Base-by-base conservation (phyloP, 2,888 invertebrate species). In the Hirtodrosophila confusa region DNA sequence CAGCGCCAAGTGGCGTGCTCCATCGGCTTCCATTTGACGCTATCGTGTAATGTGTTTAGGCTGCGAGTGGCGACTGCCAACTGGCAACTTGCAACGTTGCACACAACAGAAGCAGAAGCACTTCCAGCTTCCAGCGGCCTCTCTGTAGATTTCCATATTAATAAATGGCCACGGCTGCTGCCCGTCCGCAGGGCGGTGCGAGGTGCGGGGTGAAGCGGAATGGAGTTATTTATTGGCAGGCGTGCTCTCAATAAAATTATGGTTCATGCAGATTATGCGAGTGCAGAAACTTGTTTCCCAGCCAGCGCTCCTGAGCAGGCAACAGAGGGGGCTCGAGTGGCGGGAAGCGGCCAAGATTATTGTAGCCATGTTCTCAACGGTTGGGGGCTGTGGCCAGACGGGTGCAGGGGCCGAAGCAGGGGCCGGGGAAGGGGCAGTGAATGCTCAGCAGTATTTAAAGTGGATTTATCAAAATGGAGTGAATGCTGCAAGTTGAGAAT, bases 211-310 rank as follows among this genome's bases (percentile, higher is more conserved):
- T 1, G 27, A 45, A 10, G 27, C 5, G 6, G 12, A 24, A 23
- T 39, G 56, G 76, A 80, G 80, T 84, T 86, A 84, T 84, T 84
- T 84, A 84, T 84, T 84, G 84, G 84, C 84, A 86, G 84, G 80
- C 84, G 80, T 80, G 84, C 86, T 86, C 86, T 84, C 84, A 84
- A 84, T 84, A 84, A 84, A 84, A 84, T 84, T 84, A 84, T 84
- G 84, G 84, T 84, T 84, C 86, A 86, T 80, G 84, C 80, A 84
- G 84, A 84, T 84, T 84, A 78, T 84, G 80, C 84, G 80, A 84
- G 84, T 84, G 84, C 84, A 84, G 84, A 84, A 84, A 86, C 84
- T 84, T 84, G 84, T 84, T 86, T 86, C 55, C 68, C 62, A 35
- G 27, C 4, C 27, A 36, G 29, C 23, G 11, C 23, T 40, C 9